Evolutionary conservation across 2,113 vertebrate species (phyloP).

Genomic region (Microtus oregoni): DNA sequence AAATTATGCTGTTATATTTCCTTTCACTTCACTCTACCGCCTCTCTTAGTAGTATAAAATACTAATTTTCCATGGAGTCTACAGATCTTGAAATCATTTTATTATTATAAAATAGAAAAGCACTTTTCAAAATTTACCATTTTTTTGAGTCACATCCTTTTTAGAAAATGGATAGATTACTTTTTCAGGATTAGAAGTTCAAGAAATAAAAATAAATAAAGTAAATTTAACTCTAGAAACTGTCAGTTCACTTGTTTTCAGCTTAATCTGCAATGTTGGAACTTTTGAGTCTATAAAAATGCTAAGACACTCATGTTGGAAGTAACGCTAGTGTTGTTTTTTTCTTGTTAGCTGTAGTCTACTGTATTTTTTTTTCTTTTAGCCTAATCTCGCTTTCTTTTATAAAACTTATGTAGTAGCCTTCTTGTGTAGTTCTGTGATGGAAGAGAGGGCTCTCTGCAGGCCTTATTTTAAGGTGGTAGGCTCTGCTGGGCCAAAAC

Average conservation of each 20-base stretch:
- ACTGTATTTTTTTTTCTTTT: conserved; percentile 36
- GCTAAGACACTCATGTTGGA: conserved; percentile 3
- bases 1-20: neutral
- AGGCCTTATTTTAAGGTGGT: conserved; percentile 20
- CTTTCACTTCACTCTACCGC: neutral
- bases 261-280: conserved; percentile 34
- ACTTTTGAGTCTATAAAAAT: conserved; percentile 45
- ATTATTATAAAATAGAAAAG: conserved; percentile 3
- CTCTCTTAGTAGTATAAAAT: conserved; percentile 6
- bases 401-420: neutral
- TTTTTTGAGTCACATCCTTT: neutral
- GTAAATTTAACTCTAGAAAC: conserved; percentile 14
- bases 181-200: neutral
- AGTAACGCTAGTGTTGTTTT: conserved; percentile 20
- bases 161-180: neutral
- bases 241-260: neutral
- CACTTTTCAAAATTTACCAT: conserved; percentile 39
- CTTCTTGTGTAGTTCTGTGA: conserved; percentile 16
- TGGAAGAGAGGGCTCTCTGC: neutral
- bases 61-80: conserved; percentile 19
- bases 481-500: conserved; percentile 55
- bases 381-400: conserved; percentile 3
- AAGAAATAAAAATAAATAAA: conserved; percentile 34
- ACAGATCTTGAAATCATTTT: neutral
- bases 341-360: conserved; percentile 39